Evolutionary conservation across 2,797 vertebrate genomes (phyloP), one percentile per base, ranked within the genome.

Genomic region (Chlorospingus flavigularis): DNA sequence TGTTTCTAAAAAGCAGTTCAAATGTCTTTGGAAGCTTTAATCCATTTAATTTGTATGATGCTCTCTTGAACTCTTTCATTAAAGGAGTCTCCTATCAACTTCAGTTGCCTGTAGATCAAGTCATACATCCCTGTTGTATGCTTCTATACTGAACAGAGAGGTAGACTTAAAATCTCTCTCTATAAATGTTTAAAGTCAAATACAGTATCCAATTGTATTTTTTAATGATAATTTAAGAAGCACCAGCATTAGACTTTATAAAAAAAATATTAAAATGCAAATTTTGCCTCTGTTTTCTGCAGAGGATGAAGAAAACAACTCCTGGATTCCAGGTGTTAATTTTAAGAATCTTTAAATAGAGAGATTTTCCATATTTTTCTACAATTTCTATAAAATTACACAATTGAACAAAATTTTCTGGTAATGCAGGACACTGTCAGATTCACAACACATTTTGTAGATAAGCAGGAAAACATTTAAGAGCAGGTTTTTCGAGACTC

Each of bases 31-130:
- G 58, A 93, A 94, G 53, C 51, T 72, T 90, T 78, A 95, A 93
- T 91, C 68, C 61, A 62, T 95, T 95, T 89, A 83, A 77, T 88
- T 83, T 68, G 31, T 70, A 45, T 70, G 61, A 48, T 86, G 57
- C 43, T 91, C 70, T 86, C 70, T 68, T 96, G 91, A 96, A 91
- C 82, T 26, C 57, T 87, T 93, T 95, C 66, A 63, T 91, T 92
- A 86, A 78, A 89, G 70, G 54, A 86, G 51, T 45, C 81, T 89
- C 35, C 10, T 87, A 45, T 72, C 58, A 65, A 7, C 51, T 75
- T 81, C 51, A 86, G 4, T 19, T 93, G 82, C 40, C 86, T 55
- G 24, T 66, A 83, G 53, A 66, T 83, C 86, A 86, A 78, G 54
- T 88, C 40, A 19, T 72, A 48, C 15, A 61, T 87, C 24, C 16